Percentiles rank a stretch among this genome's conserved stretches.
Conservation (phyloP, 2,113 vertebrate species). For the Saimiri boliviensis region DNA sequence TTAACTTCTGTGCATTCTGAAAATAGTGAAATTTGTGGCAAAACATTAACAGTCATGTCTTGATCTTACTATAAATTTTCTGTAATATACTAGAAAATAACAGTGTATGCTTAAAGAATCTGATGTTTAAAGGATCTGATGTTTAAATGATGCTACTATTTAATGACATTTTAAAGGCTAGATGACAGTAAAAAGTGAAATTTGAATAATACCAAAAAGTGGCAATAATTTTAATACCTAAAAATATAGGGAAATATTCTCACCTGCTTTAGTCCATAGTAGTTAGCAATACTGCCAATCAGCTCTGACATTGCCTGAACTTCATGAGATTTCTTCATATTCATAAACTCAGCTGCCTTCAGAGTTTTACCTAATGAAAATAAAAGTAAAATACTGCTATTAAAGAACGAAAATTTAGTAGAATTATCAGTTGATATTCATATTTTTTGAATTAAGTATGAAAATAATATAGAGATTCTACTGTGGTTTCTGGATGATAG, state of each 20-base stretch:
- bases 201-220: neutral
- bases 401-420: conserved; percentile 22
- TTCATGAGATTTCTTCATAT: conserved; percentile 97
- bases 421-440: neutral
- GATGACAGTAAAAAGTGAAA: neutral
- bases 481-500: neutral
- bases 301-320: conserved; percentile 95
- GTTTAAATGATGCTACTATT: neutral
- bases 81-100: neutral
- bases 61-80: conserved; percentile 8
- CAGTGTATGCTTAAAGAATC: neutral
- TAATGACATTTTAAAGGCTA: conserved; percentile 11
- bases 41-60: neutral
- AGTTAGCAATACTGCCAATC: conserved; percentile 85
- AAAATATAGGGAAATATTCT: conserved; percentile 55
- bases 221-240: neutral
- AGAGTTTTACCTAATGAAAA: conserved; percentile 79
- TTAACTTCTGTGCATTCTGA: neutral
- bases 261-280: conserved; percentile 91
- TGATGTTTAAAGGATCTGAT: neutral
- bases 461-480: conserved; percentile 16
- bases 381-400: conserved; percentile 30
- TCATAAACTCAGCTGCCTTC: conserved; percentile 95
- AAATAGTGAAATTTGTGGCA: neutral
- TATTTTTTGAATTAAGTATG: neutral